Conservation (phyloP, 2,888 invertebrate genomes). For the Limenitis camilla region DNA sequence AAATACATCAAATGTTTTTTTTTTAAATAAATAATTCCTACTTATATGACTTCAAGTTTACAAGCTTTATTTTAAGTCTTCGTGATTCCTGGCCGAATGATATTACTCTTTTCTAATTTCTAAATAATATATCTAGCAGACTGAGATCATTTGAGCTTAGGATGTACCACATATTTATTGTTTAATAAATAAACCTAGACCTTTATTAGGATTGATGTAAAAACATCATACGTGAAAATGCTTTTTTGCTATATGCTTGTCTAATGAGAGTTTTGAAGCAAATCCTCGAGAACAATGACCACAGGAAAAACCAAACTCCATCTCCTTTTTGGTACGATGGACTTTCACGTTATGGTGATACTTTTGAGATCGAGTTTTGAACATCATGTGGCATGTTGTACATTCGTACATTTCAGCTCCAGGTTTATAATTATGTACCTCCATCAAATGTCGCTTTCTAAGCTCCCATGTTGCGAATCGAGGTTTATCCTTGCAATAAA, state of each 20-base stretch:
- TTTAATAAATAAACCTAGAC: too few relatives aligned
- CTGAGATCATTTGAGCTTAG: constrained; percentile 2
- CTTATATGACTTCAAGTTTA: too few relatives aligned
- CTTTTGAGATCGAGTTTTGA: constrained; percentile 63
- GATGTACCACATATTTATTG: too few relatives aligned
- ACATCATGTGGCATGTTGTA: constrained; percentile 64
- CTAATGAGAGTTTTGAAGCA: constrained; percentile 67
- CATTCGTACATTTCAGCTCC: constrained; percentile 66
- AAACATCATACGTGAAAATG: constrained; percentile 41
- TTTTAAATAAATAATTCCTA: too few relatives aligned
- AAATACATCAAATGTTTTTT: too few relatives aligned
- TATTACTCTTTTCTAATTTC: too few relatives aligned
- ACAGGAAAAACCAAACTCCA: constrained; percentile 65
- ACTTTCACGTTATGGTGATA: constrained; percentile 66
- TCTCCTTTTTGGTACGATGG: constrained; percentile 61
- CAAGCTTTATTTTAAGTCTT: too few relatives aligned
- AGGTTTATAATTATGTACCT: constrained; percentile 61
- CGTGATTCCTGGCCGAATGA: too few relatives aligned
- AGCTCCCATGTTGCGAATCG: constrained; percentile 65
- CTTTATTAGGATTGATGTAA: background rate
- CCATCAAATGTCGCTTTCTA: constrained; percentile 59
- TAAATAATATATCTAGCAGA: background rate
- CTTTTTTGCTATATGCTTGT: constrained; percentile 71
- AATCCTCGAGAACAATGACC: constrained; percentile 67
- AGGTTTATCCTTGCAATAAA: constrained; percentile 63